A percentile compares a stretch with the other conserved stretches of the same genome.
Conservation (phyloP, 2,888 invertebrate species). For the Lissocephala sabroskyi region DNA sequence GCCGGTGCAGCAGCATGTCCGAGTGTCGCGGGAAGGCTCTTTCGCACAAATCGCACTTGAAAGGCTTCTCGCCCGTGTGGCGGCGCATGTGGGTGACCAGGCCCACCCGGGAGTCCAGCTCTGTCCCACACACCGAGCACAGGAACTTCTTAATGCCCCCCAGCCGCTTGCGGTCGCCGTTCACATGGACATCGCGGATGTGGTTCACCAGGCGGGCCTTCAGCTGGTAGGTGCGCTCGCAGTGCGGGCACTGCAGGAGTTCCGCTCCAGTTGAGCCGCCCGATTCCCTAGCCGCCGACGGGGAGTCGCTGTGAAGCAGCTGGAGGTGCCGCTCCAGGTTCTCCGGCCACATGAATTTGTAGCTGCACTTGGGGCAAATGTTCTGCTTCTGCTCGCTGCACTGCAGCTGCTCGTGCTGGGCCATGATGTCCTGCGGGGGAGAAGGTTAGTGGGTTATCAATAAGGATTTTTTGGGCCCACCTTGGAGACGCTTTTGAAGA, state of each 20-base stretch:
- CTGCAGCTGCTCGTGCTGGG: conserved; percentile 74
- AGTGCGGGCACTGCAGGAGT: conserved; percentile 74
- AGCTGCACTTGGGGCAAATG: conserved; percentile 61
- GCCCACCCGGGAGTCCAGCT: conserved; percentile 77
- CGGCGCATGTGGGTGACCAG: conserved; percentile 79
- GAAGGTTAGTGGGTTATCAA: background rate
- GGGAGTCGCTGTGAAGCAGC: conserved; percentile 35
- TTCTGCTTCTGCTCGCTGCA: conserved; percentile 65
- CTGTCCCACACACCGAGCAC: conserved; percentile 77
- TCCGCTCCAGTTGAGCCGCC: conserved; percentile 27
- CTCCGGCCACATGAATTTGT: conserved; percentile 70
- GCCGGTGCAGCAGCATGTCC: conserved; percentile 77
- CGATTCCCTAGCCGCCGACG: conserved; percentile 2
- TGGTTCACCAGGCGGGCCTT: conserved; percentile 54
- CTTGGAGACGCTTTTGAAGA: conserved; percentile 74
- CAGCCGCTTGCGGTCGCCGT: conserved; percentile 51
- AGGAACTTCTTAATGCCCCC: conserved; percentile 73
- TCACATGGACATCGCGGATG: conserved; percentile 48
- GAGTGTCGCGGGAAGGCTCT: conserved; percentile 76
- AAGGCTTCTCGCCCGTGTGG: conserved; percentile 77
- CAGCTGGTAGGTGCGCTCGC: conserved; percentile 73
- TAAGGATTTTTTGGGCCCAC: background rate
- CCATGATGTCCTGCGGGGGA: conserved; percentile 73
- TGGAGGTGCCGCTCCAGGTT: conserved; percentile 61
- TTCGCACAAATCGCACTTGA: conserved; percentile 74